Percentiles rank a stretch among this genome's conserved stretches.
phyloP scores from a whole-genome alignment of 1,140 invertebrate genomes.

The Lethrus apterus region DNA sequence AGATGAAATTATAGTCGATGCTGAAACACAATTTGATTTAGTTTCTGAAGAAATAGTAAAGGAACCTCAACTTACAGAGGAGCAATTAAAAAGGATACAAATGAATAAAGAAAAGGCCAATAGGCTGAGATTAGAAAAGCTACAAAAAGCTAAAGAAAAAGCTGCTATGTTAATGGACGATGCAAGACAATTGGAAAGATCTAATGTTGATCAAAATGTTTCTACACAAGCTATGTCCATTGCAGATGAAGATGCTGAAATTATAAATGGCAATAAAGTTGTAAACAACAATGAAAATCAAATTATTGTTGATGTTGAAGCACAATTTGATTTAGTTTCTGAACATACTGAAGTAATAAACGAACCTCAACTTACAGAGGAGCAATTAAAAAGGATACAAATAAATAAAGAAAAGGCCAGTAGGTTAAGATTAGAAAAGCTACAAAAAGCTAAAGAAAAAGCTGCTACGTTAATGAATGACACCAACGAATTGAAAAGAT shows the following conservation, averaged over 20 bases:
- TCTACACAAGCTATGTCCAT: too few relatives aligned
- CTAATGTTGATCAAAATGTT: too few relatives aligned
- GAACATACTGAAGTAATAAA: background rate
- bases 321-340: background rate
- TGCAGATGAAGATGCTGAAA: constrained; percentile 16
- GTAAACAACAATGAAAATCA: constrained; percentile 23
- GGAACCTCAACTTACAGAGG: constrained; percentile 29
- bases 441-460: constrained; percentile 18
- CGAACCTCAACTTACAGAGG: constrained; percentile 28
- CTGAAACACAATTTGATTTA: too few relatives aligned
- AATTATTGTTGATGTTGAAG: constrained; percentile 8
- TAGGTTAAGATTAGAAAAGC: constrained; percentile 28
- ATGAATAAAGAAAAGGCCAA: constrained; percentile 32
- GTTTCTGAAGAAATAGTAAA: constrained; percentile 10
- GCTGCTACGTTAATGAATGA: too few relatives aligned
- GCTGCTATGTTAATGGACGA: constrained; percentile 16
- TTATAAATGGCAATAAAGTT: constrained; percentile 15
- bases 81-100: constrained; percentile 32
- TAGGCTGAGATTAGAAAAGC: constrained; percentile 28
- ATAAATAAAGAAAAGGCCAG: constrained; percentile 32
- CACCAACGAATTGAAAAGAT: too few relatives aligned
- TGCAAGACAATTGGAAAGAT: too few relatives aligned
- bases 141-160: constrained; percentile 18
- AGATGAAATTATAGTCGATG: constrained; percentile 22
- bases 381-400: constrained; percentile 32